A percentile compares a stretch with the other conserved stretches of the same genome.
These are phyloP conservation scores for Drosophila mimica DNA, from an alignment of 2,888 invertebrate species.

Conservation along the genomic window DNA sequence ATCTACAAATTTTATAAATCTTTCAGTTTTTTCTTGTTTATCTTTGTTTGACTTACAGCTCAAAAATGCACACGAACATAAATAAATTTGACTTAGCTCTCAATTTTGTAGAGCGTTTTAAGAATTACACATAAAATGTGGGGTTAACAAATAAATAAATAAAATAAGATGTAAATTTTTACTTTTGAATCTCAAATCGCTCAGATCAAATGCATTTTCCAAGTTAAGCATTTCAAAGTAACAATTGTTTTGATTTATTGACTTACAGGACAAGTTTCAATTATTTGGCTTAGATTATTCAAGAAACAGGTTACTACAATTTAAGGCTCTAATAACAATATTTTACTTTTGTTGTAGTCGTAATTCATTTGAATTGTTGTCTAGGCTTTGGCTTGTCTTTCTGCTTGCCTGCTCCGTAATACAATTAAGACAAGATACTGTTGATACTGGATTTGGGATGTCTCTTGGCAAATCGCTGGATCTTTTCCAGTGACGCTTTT, in stretches of 20 bases:
- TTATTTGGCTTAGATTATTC: background rate
- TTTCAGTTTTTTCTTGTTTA: constrained; percentile 1
- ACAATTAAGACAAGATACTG: constrained; percentile 44
- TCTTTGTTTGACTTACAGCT: constrained; percentile 12
- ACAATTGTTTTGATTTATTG: background rate
- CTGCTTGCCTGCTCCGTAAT: constrained; percentile 30
- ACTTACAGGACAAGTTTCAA: background rate
- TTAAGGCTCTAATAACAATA: background rate
- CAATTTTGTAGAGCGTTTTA: background rate
- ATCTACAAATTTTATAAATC: constrained; percentile 43
- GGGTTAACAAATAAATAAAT: constrained; percentile 12
- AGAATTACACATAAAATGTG: background rate
- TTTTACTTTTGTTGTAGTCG: background rate
- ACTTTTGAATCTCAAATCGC: background rate
- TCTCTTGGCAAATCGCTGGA: constrained; percentile 25
- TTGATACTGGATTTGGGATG: constrained; percentile 16
- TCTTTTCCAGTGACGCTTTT: constrained; percentile 26
- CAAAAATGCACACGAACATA: constrained; percentile 12
- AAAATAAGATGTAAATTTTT: background rate
- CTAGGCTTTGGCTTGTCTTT: constrained; percentile 15
- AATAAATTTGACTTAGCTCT: constrained; percentile 14
- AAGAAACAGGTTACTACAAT: background rate
- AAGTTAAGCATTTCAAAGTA: background rate
- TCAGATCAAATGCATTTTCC: background rate
- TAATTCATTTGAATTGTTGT: constrained; percentile 13